Evolutionary conservation across 2,113 vertebrate species (phyloP).

Genomic region (Oreochromis niloticus): DNA sequence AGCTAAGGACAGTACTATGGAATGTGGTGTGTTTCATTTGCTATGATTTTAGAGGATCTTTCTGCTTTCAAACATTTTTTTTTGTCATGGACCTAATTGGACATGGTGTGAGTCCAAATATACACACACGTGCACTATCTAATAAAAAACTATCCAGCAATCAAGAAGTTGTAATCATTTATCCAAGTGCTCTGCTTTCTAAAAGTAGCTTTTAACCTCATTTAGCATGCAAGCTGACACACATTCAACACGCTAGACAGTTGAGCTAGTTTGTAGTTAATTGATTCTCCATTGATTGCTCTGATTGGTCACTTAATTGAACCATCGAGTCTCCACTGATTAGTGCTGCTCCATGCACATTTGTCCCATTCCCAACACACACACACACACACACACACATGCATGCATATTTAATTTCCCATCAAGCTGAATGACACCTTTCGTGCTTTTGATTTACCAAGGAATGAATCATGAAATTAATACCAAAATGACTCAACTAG

Average conservation of each 20-base stretch:
- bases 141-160: slow-evolving; percentile 1
- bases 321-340: slow-evolving; percentile 11
- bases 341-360: not conserved
- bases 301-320: slow-evolving; percentile 50
- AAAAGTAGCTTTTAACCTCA: slow-evolving; percentile 50
- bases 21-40: not conserved
- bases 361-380: not conserved
- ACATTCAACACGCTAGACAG: not conserved
- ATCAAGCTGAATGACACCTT: not conserved
- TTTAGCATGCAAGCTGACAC: not conserved
- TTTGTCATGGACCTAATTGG: slow-evolving; percentile 16
- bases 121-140: not conserved
- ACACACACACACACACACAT: not conserved
- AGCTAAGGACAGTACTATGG: not conserved
- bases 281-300: slow-evolving; percentile 42
- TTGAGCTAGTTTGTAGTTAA: slow-evolving; percentile 33
- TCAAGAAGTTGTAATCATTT: slow-evolving; percentile 35
- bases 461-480: not conserved
- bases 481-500: not conserved
- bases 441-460: not conserved
- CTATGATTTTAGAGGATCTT: not conserved
- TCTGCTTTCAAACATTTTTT: not conserved
- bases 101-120: not conserved
- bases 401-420: not conserved
- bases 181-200: slow-evolving; percentile 38